Percentiles rank a stretch among this genome's conserved stretches.
These are phyloP conservation scores for Dipodomys ordii DNA, from an alignment of 2,113 vertebrate species.

Conservation along the genomic window DNA sequence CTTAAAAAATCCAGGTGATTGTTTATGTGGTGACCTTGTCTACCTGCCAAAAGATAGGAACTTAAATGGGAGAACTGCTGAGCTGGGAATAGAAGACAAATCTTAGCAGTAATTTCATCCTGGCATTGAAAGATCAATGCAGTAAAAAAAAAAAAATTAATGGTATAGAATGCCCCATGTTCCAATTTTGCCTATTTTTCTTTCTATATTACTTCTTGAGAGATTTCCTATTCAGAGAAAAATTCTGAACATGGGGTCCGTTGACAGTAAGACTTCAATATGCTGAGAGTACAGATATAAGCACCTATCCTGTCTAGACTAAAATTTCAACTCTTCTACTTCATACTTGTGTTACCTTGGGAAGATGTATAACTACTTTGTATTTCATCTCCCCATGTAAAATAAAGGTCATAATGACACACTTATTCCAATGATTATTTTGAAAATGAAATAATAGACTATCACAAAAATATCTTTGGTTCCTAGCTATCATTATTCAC, in stretches of 20 bases:
- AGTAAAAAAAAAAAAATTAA: background rate
- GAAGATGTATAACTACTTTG: background rate
- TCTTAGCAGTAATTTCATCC: constrained; percentile 29
- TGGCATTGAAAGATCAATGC: background rate
- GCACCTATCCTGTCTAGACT: background rate
- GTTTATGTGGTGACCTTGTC: constrained; percentile 65
- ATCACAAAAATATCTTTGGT: accelerated
- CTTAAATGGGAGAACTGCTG: constrained; percentile 29
- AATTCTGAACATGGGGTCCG: background rate
- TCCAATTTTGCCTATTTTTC: background rate
- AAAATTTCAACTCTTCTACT: background rate
- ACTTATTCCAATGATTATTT: background rate
- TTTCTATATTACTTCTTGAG: background rate
- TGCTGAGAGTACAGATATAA: background rate
- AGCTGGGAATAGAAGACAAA: background rate
- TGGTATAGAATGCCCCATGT: background rate
- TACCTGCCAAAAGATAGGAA: constrained; percentile 57
- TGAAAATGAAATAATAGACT: background rate
- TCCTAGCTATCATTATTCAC: background rate
- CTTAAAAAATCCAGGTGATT: constrained; percentile 55
- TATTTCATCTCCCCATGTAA: background rate
- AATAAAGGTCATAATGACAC: background rate
- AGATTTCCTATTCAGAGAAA: background rate
- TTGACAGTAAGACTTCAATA: background rate
- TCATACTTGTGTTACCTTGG: background rate